Base-by-base conservation (phyloP, 2,888 invertebrate genomes). In the Teleogryllus oceanicus region DNA sequence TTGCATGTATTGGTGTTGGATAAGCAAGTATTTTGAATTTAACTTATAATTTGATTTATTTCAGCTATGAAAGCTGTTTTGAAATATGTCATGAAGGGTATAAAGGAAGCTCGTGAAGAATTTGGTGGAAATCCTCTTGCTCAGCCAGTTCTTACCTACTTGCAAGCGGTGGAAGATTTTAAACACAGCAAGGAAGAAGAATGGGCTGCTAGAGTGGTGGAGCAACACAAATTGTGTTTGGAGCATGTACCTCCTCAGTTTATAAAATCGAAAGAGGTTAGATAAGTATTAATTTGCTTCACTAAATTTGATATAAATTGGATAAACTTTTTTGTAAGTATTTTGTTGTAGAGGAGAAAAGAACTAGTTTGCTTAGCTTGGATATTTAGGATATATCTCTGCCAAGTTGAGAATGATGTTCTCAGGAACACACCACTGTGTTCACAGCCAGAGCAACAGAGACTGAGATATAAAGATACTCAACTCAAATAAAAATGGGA, bases 161-260 rank as follows among this genome's bases (percentile, higher is more conserved):
- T 91, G 20, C 86, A 87, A 83, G 88, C 88, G 82, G 88, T 89
- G 2, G 89, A 89, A 77, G 88, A 88, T 78, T 85, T 90, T 83
- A 87, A 89, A 50, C 79, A 81, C 81, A 89, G 89, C 81, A 88
- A 89, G 82, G 90, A 91, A 83, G 88, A 89, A 13, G 84, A 84
- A 1, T 86, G 87, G 8, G 91, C 91, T 5, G 89, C 90, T 2
- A 85, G 85, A 18, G 85, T 92, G 20, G 87, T 90, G 1, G 86
- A 87, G 80, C 86, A 87, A 74, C 86, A 91, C 82, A 87, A 89
- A 78, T 90, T 93, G 78, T 90, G 89, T 12, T 87, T 93, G 74
- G 91, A 92, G 83, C 92, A 93, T 85, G 89, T 94, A n/a, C 92
- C 93, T 79, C 90, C 92, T 11, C 89, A 89, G 84, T 87, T 93